Percentiles rank a stretch among this genome's conserved stretches.
These are phyloP conservation scores for Esox niger DNA, from an alignment of 2,113 vertebrate species.

Conservation along the genomic window DNA sequence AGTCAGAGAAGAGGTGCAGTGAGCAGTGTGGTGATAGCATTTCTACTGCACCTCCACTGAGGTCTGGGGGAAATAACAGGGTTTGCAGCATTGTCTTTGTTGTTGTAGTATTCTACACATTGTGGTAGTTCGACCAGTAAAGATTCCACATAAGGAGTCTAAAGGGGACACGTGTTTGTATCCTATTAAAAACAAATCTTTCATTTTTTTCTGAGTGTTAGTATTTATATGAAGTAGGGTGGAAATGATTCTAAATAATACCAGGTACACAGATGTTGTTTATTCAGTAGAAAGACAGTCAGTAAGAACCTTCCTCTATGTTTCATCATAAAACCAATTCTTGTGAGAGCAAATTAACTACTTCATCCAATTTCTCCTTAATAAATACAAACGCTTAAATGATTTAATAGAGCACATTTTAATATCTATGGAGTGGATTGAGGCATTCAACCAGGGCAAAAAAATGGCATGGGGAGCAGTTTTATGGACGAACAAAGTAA, in stretches of 20 bases:
- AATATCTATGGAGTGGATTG: constrained; percentile 19
- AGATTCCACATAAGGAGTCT: no score
- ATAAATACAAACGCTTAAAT: constrained; percentile 18
- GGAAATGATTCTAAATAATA: not conserved
- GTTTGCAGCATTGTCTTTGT: no score
- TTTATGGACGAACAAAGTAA: constrained; percentile 69
- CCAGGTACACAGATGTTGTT: not conserved
- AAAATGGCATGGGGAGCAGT: constrained; percentile 35
- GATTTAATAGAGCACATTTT: constrained; percentile 29
- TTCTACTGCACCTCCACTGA: no score
- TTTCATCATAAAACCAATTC: not conserved
- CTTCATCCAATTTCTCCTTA: constrained; percentile 16
- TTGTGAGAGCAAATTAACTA: constrained; percentile 17
- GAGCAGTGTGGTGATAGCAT: no score
- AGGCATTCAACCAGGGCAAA: constrained; percentile 23
- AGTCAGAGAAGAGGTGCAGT: no score
- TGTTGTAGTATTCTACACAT: no score
- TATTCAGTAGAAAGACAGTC: constrained; percentile 10
- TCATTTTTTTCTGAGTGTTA: no score
- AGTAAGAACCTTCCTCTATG: not conserved
- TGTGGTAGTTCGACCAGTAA: no score
- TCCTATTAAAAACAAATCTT: no score
- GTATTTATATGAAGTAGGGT: no score
- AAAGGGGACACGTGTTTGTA: no score
- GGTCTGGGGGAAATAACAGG: no score